Evolutionary conservation across 2,888 invertebrate genomes (phyloP).

Genomic region (Fragum fragum): DNA sequence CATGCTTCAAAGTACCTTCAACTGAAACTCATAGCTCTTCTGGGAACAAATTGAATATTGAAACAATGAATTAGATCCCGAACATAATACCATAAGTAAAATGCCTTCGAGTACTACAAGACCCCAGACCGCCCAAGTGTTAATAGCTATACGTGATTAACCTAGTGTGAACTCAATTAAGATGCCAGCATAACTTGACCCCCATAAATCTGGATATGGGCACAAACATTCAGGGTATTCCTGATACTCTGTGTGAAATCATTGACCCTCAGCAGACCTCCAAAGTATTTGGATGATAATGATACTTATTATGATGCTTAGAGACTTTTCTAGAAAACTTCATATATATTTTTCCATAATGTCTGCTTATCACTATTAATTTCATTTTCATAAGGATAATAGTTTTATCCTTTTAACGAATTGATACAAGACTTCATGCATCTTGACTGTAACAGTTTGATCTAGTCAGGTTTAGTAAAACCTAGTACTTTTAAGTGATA

Average conservation of each 20-base stretch:
- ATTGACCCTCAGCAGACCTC: slow-evolving; percentile 2
- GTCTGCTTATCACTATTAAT: too few species aligned
- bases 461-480: too few species aligned
- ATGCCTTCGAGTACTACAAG: background rate
- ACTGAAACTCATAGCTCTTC: background rate
- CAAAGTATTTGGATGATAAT: slow-evolving; percentile 27
- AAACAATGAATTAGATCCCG: background rate
- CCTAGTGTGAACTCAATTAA: too few species aligned
- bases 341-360: too few species aligned
- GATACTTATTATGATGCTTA: background rate
- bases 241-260: slow-evolving; percentile 5
- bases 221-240: background rate
- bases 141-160: background rate
- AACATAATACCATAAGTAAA: background rate
- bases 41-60: background rate
- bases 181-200: too few species aligned
- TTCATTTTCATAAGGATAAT: too few species aligned
- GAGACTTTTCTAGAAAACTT: background rate
- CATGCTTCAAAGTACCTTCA: slow-evolving; percentile 7
- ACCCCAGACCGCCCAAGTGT: background rate
- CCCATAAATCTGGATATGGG: too few species aligned
- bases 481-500: too few species aligned
- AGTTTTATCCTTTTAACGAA: too few species aligned
- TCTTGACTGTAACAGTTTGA: too few species aligned
- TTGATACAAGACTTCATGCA: too few species aligned